Evolutionary conservation across 92 coral and sea anemone genomes (phyloP), one percentile per base, ranked within the genome.

Genomic region (Umimayanthus chanpuru): DNA sequence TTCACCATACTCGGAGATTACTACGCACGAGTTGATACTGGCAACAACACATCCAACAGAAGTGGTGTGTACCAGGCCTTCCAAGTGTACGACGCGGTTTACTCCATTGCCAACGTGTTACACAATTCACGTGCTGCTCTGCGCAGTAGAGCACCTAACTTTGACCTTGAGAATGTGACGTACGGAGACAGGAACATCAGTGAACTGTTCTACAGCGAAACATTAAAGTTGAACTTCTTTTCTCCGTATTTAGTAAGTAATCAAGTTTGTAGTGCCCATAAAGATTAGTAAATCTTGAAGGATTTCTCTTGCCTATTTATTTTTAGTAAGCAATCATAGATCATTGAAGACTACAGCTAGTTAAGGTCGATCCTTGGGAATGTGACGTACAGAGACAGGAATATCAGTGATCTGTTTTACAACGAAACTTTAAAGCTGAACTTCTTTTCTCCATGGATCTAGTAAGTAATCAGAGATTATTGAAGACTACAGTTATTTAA

Each of bases 31-130:
- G 96, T 94, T 16, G 91, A 94, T 58, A 90, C 80, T 14, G 78
- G 67, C 64, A 94, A 85, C 91, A 85, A 81, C 64, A 96, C 98
- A 4, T 73, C 95, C 55, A 96, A 96, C 84, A 88, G 96, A 66
- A 92, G 95, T 32, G 9, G 74, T 20, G 82, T 32, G 44, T 83
- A 68, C 87, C 6, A 58, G 28, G 94, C 93, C 23, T 73, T 93
- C 53, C 80, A 94, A 43, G 94, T 89, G 55, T 95, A 97, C 71
- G 99, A 95, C n/a, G 99, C 99, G 12, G 94, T 97, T 8, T 97
- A 98, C 94, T 92, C 99, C 8, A 95, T 97, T 75, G 98, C 97
- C 32, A 86, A 93, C 72, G 96, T 97, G 53, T 50, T 97, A 81
- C 72, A 95, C n/a, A 86, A 91, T 21, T 94, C 99, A 15, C 91